phyloP scores from a whole-genome alignment of 2,888 invertebrate species.

The Lochmaea crataegi region DNA sequence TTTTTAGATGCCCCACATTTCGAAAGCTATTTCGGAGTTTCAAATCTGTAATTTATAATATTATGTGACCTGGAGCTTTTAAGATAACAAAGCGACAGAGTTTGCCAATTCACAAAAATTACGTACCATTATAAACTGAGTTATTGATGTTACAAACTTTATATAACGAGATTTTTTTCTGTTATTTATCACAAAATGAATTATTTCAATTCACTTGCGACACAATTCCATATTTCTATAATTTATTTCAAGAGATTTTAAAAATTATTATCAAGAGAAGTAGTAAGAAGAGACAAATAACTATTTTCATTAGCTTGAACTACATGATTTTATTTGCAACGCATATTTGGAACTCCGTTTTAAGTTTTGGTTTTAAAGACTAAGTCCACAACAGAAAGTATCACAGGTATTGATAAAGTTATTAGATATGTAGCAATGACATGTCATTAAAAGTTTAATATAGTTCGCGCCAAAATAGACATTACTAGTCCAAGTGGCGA shows the following conservation, averaged over 20 bases:
- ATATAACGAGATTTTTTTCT: background rate
- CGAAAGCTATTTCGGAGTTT: constrained; percentile 8
- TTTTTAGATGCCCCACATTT: constrained; percentile 10
- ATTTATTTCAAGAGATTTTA: no score
- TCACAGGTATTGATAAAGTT: no score
- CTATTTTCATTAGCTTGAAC: no score
- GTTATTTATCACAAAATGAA: background rate
- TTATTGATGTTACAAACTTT: background rate
- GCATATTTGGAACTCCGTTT: background rate
- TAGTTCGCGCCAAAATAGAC: no score
- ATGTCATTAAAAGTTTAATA: background rate
- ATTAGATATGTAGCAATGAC: background rate
- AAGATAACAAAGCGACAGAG: constrained; percentile 4
- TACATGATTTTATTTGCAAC: background rate
- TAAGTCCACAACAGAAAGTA: background rate
- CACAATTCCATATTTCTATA: background rate
- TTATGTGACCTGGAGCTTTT: constrained; percentile 11
- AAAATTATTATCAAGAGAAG: no score
- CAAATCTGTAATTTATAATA: constrained; percentile 17
- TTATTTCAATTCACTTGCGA: background rate
- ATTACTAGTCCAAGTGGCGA: no score
- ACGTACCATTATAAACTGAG: background rate
- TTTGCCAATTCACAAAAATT: constrained; percentile 5
- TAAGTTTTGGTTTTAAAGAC: background rate
- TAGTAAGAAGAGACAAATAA: no score